A percentile compares a stretch with the other conserved stretches of the same genome.
These are phyloP conservation scores for Sphaerophoria taeniata DNA, from an alignment of 2,888 invertebrate species.

Conservation along the genomic window DNA sequence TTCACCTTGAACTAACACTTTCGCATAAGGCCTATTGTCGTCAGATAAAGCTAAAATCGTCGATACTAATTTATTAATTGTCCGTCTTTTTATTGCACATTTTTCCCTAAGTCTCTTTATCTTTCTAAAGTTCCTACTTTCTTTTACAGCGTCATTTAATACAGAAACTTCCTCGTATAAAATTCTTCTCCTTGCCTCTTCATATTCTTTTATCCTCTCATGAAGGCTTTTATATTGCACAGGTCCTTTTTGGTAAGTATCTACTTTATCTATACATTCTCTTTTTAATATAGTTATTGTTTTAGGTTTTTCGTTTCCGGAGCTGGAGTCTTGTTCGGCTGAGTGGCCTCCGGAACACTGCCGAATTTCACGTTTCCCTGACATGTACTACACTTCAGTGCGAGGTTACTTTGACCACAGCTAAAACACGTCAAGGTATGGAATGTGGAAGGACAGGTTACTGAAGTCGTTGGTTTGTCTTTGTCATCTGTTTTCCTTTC, in stretches of 20 bases:
- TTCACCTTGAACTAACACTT: background rate
- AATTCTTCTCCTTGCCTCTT: background rate
- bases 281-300: background rate
- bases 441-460: background rate
- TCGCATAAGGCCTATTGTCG: background rate
- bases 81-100: background rate
- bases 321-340: background rate
- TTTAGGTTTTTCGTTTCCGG: constrained; percentile 1
- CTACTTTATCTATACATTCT: no score
- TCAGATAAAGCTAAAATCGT: background rate
- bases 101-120: constrained; percentile 2
- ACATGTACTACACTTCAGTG: background rate
- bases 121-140: background rate
- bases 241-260: background rate
- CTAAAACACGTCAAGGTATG: constrained; percentile 13
- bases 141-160: background rate
- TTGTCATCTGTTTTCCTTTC: background rate
- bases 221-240: background rate
- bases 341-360: background rate
- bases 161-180: background rate
- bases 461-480: background rate
- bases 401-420: background rate
- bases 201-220: background rate
- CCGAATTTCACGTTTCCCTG: constrained; percentile 19
- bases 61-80: background rate